Conservation (phyloP, 2,113 vertebrate genomes). For the Pluvialis apricaria region DNA sequence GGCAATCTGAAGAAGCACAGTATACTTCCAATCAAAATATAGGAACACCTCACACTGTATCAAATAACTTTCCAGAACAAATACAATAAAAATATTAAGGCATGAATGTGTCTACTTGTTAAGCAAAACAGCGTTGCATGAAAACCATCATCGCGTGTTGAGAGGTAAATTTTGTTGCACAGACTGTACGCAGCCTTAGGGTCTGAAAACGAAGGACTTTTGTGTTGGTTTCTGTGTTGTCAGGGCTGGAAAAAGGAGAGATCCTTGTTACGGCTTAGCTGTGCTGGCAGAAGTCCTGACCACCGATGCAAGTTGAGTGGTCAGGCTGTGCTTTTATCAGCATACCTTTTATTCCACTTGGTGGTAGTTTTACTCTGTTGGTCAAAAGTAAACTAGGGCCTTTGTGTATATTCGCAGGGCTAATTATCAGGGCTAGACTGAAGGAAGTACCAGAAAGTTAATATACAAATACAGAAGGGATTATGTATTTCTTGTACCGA, state of each 20-base stretch:
- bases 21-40: not conserved
- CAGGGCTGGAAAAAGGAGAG: not conserved
- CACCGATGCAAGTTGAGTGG: not conserved
- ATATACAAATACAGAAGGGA: not conserved
- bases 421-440: slow-evolving; percentile 31
- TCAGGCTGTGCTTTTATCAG: slow-evolving; percentile 30
- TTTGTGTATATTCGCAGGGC: not conserved
- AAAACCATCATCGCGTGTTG: not conserved
- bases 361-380: slow-evolving; percentile 12
- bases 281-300: not conserved
- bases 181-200: not conserved
- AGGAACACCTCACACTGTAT: not conserved
- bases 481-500: slow-evolving; percentile 4
- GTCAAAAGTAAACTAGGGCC: slow-evolving; percentile 10
- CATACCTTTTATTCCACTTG: not conserved
- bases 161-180: not conserved
- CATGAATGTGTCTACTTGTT: not conserved
- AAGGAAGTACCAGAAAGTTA: slow-evolving; percentile 30
- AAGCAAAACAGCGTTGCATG: not conserved
- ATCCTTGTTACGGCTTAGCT: not conserved
- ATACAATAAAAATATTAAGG: not conserved
- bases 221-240: not conserved
- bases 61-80: not conserved
- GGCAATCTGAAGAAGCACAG: not conserved
- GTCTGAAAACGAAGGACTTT: not conserved